phyloP scores from a whole-genome alignment of 2,888 invertebrate genomes.

The Leptinotarsa rubiginosa region DNA sequence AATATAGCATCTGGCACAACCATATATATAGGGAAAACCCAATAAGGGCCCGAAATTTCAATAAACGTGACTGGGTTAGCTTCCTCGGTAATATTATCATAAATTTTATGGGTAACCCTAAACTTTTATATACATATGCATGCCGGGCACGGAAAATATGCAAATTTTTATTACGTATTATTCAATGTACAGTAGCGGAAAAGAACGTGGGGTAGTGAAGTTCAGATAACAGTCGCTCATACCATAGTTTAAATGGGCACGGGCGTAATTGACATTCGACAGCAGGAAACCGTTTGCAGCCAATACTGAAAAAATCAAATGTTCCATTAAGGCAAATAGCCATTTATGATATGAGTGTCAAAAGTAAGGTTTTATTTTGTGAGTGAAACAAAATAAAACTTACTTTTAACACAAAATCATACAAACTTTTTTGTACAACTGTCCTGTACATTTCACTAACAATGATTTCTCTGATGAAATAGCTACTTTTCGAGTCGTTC shows the following conservation, averaged over 20 bases:
- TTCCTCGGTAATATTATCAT: conserved; percentile 39
- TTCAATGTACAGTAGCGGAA: conserved; percentile 26
- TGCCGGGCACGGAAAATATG: conserved; percentile 36
- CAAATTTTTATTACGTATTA: conserved; percentile 40
- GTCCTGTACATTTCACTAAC: no score
- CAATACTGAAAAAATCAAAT: no score
- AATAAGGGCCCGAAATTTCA: conserved; percentile 41
- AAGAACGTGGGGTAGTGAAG: background rate
- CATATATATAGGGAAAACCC: conserved; percentile 34
- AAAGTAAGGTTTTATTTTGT: no score
- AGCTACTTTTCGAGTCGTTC: no score
- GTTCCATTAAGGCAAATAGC: no score
- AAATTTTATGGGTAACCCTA: conserved; percentile 34
- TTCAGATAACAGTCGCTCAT: background rate
- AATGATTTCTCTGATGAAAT: no score
- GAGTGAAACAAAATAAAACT: no score
- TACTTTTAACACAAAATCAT: no score
- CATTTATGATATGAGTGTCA: no score
- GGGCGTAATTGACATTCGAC: background rate
- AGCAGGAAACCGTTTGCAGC: no score
- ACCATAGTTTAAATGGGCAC: background rate
- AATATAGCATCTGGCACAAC: conserved; percentile 35
- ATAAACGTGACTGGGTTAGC: conserved; percentile 39
- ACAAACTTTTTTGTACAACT: no score
- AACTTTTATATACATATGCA: conserved; percentile 42